phyloP scores from a whole-genome alignment of 92 coral and sea anemone species.

The Paragorgia papillata region DNA sequence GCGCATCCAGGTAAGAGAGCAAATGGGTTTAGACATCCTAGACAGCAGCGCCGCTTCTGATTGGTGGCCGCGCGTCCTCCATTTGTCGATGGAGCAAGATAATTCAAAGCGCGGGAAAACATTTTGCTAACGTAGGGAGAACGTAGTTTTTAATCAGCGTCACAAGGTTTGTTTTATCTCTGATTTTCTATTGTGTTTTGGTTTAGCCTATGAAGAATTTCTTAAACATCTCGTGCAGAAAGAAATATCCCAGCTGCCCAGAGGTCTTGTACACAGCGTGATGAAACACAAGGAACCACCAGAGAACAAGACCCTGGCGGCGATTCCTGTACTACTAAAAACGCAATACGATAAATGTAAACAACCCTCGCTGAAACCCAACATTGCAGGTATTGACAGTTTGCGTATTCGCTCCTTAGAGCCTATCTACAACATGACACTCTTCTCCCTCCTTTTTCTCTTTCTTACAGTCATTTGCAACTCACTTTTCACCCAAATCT shows the following conservation, averaged over 20 bases:
- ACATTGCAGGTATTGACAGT: slow-evolving; percentile 73
- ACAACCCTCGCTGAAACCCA: slow-evolving; percentile 83
- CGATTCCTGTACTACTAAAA: slow-evolving; percentile 73
- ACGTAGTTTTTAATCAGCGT: too few species aligned
- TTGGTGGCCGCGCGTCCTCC: too few species aligned
- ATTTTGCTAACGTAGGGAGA: too few species aligned
- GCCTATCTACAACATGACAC: too few species aligned
- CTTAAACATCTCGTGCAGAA: slow-evolving; percentile 61
- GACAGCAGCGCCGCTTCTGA: too few species aligned
- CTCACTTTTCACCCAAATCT: too few species aligned
- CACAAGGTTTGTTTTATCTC: too few species aligned
- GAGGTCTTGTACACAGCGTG: slow-evolving; percentile 81
- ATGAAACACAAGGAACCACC: slow-evolving; percentile 56
- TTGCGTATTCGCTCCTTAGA: too few species aligned
- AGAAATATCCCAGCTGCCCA: slow-evolving; percentile 76
- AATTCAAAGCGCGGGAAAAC: too few species aligned
- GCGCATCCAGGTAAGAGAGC: slow-evolving; percentile 68
- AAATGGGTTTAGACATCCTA: too few species aligned
- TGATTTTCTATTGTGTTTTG: not conserved
- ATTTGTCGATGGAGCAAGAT: too few species aligned
- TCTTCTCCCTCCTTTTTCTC: not conserved
- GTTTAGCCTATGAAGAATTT: slow-evolving; percentile 70
- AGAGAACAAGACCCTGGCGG: slow-evolving; percentile 56
- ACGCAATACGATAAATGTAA: slow-evolving; percentile 86
- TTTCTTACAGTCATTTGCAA: too few species aligned